phyloP scores from a whole-genome alignment of 1,140 invertebrate species.

The Aphidius gifuensis region DNA sequence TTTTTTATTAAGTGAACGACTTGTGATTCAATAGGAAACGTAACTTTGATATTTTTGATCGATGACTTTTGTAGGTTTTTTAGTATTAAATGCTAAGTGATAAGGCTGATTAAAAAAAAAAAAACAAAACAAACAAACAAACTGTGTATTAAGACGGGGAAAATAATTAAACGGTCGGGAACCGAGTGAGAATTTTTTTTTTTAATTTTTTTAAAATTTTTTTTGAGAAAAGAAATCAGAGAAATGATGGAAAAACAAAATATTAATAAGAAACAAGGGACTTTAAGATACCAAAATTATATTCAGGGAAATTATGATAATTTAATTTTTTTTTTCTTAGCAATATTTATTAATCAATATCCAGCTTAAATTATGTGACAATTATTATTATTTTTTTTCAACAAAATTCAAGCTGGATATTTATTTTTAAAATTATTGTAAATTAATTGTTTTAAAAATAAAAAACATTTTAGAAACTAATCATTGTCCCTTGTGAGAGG shows the following conservation, averaged over 20 bases:
- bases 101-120: conserved; percentile 48
- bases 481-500: conserved; percentile 5
- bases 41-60: conserved; percentile 34
- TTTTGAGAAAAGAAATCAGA: too few species aligned
- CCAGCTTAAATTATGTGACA: too few species aligned
- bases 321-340: too few species aligned
- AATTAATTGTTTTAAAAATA: conserved; percentile 5
- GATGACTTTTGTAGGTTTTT: conserved; percentile 27
- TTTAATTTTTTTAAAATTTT: too few species aligned
- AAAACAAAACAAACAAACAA: conserved; percentile 1
- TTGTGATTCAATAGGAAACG: conserved; percentile 48
- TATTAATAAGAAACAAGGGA: too few species aligned
- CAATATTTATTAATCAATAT: too few species aligned
- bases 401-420: too few species aligned
- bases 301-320: too few species aligned
- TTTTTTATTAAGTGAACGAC: conserved; percentile 36
- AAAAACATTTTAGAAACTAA: conserved; percentile 16
- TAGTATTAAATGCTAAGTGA: conserved; percentile 29
- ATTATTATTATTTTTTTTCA: too few species aligned
- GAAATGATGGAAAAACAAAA: too few species aligned
- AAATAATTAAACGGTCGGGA: conserved; percentile 9
- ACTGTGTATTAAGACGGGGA: neutral
- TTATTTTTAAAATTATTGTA: neutral
- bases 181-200: neutral
- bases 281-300: too few species aligned